Conservation (phyloP, 1,140 invertebrate genomes). For the Physella acuta region DNA sequence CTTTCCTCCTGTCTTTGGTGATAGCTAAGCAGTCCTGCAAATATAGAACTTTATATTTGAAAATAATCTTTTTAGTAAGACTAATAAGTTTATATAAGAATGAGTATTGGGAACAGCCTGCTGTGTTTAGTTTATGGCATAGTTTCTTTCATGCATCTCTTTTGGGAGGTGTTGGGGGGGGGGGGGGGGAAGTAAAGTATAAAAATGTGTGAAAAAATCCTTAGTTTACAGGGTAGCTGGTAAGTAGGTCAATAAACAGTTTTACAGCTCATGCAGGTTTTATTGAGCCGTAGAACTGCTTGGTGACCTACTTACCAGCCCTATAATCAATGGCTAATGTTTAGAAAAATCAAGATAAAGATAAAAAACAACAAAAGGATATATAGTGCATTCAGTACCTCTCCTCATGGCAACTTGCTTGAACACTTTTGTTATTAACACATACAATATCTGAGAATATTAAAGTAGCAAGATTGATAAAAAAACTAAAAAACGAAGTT, state of each 20-base stretch:
- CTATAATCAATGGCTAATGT: no score
- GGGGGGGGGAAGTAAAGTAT: no score
- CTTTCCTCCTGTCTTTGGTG: conserved; percentile 36
- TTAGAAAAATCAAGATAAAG: no score
- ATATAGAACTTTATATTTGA: neutral
- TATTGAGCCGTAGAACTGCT: no score
- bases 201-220: neutral
- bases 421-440: conserved; percentile 13
- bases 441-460: conserved; percentile 21
- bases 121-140: neutral
- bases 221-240: neutral
- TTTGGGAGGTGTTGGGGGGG: neutral
- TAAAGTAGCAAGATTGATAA: no score
- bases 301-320: no score
- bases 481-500: no score
- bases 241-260: no score
- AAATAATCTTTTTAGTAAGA: neutral
- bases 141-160: neutral
- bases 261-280: no score
- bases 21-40: conserved; percentile 33
- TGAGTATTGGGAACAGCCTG: neutral
- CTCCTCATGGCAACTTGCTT: conserved; percentile 24
- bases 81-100: neutral
- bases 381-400: no score
- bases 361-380: no score